Evolutionary conservation across 2,888 invertebrate species (phyloP).

Genomic region (Augiades crinisus): DNA sequence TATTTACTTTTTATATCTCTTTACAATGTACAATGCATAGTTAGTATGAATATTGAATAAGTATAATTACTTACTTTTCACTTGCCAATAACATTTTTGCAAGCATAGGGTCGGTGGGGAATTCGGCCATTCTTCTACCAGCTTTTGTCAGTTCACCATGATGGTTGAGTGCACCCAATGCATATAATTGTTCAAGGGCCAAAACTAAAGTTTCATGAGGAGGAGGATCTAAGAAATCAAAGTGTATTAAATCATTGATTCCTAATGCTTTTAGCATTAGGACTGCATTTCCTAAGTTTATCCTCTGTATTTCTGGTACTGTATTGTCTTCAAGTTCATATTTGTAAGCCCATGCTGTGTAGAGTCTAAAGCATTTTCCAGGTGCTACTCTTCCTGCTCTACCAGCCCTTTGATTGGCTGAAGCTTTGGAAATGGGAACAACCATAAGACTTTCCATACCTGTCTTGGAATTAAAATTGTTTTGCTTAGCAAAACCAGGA

Average conservation of each 20-base stretch:
- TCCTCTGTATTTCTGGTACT: constrained; percentile 98
- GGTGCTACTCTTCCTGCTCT: constrained; percentile 97
- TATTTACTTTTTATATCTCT: no score
- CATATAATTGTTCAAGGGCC: constrained; percentile 98
- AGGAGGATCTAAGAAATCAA: constrained; percentile 99
- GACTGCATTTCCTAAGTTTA: constrained; percentile 98
- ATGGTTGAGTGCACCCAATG: constrained; percentile 98
- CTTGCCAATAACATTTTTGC: constrained; percentile 98
- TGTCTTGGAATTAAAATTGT: constrained; percentile 98
- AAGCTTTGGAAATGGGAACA: constrained; percentile 98
- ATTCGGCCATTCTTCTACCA: constrained; percentile 99
- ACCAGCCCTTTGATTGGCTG: constrained; percentile 98
- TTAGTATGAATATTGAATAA: neutral
- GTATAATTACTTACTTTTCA: constrained; percentile 87
- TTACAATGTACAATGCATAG: neutral
- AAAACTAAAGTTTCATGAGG: constrained; percentile 95
- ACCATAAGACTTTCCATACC: constrained; percentile 99
- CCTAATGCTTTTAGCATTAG: constrained; percentile 97
- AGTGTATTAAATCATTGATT: constrained; percentile 98
- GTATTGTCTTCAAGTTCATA: constrained; percentile 99
- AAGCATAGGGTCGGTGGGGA: constrained; percentile 99
- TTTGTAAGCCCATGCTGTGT: constrained; percentile 99
- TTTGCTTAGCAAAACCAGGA: constrained; percentile 99
- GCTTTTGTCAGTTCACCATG: constrained; percentile 98
- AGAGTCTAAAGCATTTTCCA: constrained; percentile 98